Evolutionary conservation across 2,888 invertebrate genomes (phyloP).

Genomic region (Hydrotaea cyrtoneurina): DNA sequence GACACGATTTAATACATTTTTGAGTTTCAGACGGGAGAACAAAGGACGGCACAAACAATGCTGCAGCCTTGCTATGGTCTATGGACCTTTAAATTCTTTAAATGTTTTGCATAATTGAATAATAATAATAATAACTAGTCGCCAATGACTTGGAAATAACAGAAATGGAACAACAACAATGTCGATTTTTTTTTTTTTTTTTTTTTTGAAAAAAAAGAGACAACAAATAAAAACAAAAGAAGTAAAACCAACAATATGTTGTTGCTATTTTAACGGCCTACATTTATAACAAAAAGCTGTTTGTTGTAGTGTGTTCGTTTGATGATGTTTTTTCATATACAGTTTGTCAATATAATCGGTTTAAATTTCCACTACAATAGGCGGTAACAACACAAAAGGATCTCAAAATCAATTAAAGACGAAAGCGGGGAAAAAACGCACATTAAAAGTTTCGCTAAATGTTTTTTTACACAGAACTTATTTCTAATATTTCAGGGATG

Average conservation of each 20-base stretch:
- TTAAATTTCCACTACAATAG: not conserved
- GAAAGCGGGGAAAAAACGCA: no score
- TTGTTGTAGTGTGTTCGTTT: not conserved
- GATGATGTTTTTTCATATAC: not conserved
- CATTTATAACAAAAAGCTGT: not conserved
- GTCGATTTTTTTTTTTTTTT: not conserved
- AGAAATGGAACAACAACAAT: slow-evolving; percentile 1
- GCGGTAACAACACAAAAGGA: not conserved
- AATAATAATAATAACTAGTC: not conserved
- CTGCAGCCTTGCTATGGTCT: not conserved
- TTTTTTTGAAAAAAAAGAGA: not conserved
- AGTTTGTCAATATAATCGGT: not conserved
- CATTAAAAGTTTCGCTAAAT: no score
- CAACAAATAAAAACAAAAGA: not conserved
- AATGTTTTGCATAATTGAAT: slow-evolving; percentile 16
- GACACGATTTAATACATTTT: slow-evolving; percentile 51
- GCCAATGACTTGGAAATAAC: not conserved
- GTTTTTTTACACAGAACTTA: no score
- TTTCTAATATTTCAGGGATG: no score
- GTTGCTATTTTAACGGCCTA: not conserved
- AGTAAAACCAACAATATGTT: not conserved
- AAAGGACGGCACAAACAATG: slow-evolving; percentile 20
- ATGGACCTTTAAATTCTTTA: not conserved
- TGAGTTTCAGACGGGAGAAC: not conserved
- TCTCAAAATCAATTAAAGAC: not conserved